Conservation (phyloP, 1,140 invertebrate species). For the Hylaeus anthracinus region DNA sequence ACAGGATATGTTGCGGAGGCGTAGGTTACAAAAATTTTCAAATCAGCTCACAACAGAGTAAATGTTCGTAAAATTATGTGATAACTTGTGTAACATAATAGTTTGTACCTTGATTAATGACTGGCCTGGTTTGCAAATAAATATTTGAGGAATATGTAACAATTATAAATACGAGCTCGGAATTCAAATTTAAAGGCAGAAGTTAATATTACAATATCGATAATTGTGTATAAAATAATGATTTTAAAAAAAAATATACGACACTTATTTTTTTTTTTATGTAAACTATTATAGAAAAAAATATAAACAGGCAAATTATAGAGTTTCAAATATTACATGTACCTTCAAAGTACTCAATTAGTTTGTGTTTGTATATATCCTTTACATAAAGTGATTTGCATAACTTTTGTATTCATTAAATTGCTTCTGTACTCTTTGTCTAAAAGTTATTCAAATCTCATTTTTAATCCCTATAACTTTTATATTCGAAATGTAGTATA, state of each 20-base stretch:
- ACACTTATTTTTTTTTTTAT: slow-evolving; percentile 34
- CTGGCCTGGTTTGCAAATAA: slow-evolving; percentile 49
- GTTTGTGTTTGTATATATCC: background rate
- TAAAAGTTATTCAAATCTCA: slow-evolving; percentile 25
- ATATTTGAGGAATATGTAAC: slow-evolving; percentile 42
- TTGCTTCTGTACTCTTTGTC: slow-evolving; percentile 47
- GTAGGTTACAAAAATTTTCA: slow-evolving; percentile 86
- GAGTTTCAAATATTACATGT: background rate
- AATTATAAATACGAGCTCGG: slow-evolving; percentile 43
- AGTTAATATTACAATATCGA: slow-evolving; percentile 35
- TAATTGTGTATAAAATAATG: slow-evolving; percentile 39
- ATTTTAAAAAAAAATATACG: slow-evolving; percentile 38
- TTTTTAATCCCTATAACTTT: slow-evolving; percentile 30
- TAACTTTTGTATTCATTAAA: slow-evolving; percentile 46
- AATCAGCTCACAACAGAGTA: slow-evolving; percentile 46
- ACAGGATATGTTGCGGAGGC: slow-evolving; percentile 83
- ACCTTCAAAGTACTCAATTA: background rate
- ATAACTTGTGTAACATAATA: slow-evolving; percentile 64
- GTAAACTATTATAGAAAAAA: slow-evolving; percentile 2
- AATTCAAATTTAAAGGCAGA: slow-evolving; percentile 59
- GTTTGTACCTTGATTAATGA: slow-evolving; percentile 55
- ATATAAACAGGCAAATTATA: slow-evolving; percentile 6
- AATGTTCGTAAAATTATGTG: slow-evolving; percentile 55
- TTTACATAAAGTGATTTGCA: background rate
- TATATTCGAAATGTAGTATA: slow-evolving; percentile 26